These are phyloP conservation scores for Ochotona princeps DNA, from an alignment of 2,113 vertebrate species.

Conservation along the genomic window DNA sequence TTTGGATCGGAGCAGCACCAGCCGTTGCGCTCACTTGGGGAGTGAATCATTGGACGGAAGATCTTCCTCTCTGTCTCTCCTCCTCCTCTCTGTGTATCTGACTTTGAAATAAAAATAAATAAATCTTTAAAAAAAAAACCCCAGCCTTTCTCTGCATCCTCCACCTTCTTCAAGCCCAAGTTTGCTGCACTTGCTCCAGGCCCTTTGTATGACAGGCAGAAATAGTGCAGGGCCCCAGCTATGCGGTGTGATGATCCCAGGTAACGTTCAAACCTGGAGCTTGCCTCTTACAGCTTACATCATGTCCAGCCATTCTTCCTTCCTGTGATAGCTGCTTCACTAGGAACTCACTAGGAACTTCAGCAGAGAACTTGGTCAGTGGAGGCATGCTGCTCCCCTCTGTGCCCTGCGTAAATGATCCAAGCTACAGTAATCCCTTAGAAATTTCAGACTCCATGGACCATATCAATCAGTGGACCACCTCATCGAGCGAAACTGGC, in stretches of 20 bases:
- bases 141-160: neutral
- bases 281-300: neutral
- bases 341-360: slow-evolving; percentile 14
- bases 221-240: neutral
- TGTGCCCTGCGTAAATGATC: neutral
- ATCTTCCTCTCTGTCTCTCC: too few relatives aligned
- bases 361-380: neutral
- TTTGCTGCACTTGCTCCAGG: neutral
- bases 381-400: neutral
- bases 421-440: neutral
- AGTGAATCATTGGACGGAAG: too few relatives aligned
- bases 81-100: too few relatives aligned
- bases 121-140: too few relatives aligned
- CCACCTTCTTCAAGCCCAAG: neutral
- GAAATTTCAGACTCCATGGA: slow-evolving; percentile 37
- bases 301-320: neutral
- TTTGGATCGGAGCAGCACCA: too few relatives aligned
- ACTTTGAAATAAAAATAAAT: too few relatives aligned
- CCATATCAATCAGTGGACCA: too few relatives aligned
- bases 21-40: too few relatives aligned
- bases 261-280: neutral
- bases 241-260: neutral
- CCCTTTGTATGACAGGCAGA: neutral
- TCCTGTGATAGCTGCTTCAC: neutral
- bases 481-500: too few relatives aligned